phyloP scores from a whole-genome alignment of 2,888 invertebrate species.

The Andrena haemorrhoa region DNA sequence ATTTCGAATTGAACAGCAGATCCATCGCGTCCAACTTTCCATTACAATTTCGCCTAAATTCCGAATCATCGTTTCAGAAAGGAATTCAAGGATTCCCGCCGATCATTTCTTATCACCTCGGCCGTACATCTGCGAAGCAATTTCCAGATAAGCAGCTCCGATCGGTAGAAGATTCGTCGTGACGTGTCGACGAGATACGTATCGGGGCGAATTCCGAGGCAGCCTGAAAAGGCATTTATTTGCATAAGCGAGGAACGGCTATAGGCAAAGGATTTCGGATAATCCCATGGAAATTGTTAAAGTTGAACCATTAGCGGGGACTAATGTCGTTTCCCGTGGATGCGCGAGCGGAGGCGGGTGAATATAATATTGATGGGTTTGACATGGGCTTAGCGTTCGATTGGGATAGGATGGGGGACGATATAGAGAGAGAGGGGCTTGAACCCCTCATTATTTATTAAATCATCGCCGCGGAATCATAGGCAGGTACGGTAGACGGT shows the following conservation, averaged over 20 bases:
- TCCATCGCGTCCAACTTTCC: neutral
- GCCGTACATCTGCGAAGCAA: conserved; percentile 43
- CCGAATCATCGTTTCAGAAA: neutral
- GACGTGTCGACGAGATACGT: conserved; percentile 14
- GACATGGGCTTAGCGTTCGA: conserved; percentile 73
- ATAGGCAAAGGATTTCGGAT: conserved; percentile 72
- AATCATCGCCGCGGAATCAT: conserved; percentile 70
- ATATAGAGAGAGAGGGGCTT: conserved; percentile 50
- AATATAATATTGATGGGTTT: conserved; percentile 81
- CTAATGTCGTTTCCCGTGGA: conserved; percentile 78
- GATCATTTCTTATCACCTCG: conserved; percentile 23
- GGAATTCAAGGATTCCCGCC: conserved; percentile 11
- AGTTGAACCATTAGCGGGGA: conserved; percentile 79
- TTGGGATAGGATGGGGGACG: conserved; percentile 44
- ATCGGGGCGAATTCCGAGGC: conserved; percentile 42
- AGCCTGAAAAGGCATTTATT: conserved; percentile 75
- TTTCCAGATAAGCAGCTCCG: conserved; percentile 43
- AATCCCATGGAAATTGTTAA: conserved; percentile 83
- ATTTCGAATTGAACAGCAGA: conserved; percentile 1
- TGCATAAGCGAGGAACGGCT: conserved; percentile 62
- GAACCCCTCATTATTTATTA: conserved; percentile 77
- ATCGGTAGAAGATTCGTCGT: conserved; percentile 59
- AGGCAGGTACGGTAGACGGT: conserved; percentile 46
- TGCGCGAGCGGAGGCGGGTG: conserved; percentile 69
- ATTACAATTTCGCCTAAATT: conserved; percentile 13